Conservation (phyloP, 2,888 invertebrate species). For the Mesorhabditis spiculigera region DNA sequence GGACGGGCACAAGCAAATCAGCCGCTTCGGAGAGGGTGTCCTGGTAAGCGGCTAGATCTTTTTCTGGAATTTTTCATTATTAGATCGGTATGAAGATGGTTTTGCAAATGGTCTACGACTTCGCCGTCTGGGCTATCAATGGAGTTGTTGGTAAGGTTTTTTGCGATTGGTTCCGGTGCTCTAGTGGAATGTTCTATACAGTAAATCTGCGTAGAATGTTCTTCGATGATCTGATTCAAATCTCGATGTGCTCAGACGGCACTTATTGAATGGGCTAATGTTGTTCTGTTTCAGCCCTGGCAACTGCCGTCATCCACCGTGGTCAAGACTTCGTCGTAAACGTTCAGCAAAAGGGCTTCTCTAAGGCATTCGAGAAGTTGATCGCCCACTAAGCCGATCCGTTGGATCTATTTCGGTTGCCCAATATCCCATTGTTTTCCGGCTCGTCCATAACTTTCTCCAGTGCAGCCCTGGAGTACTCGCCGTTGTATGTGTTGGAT, state of each 20-base stretch:
- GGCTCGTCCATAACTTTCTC: too few relatives aligned
- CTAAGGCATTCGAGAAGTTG: constrained; percentile 1
- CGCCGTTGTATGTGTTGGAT: too few relatives aligned
- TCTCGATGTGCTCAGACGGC: too few relatives aligned
- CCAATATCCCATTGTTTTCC: too few relatives aligned
- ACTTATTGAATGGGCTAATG: too few relatives aligned
- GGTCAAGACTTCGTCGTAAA: neutral
- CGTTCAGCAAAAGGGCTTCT: neutral
- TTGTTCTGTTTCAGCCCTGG: too few relatives aligned
- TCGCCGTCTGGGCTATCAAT: constrained; percentile 11
- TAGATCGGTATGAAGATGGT: constrained; percentile 9
- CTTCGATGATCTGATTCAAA: too few relatives aligned
- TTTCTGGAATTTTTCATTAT: too few relatives aligned
- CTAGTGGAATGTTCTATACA: neutral
- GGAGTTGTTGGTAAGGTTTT: constrained; percentile 14
- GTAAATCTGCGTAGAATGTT: neutral
- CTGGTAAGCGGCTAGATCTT: too few relatives aligned
- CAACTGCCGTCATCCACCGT: too few relatives aligned
- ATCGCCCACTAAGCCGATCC: neutral
- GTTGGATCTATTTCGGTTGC: neutral
- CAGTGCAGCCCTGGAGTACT: too few relatives aligned
- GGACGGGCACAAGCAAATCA: constrained; percentile 24
- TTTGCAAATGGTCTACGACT: constrained; percentile 21
- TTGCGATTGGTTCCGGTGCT: neutral
- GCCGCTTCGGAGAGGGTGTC: constrained; percentile 17